Conservation (phyloP, 2,797 vertebrate species). For the Gorsachius magnificus region DNA sequence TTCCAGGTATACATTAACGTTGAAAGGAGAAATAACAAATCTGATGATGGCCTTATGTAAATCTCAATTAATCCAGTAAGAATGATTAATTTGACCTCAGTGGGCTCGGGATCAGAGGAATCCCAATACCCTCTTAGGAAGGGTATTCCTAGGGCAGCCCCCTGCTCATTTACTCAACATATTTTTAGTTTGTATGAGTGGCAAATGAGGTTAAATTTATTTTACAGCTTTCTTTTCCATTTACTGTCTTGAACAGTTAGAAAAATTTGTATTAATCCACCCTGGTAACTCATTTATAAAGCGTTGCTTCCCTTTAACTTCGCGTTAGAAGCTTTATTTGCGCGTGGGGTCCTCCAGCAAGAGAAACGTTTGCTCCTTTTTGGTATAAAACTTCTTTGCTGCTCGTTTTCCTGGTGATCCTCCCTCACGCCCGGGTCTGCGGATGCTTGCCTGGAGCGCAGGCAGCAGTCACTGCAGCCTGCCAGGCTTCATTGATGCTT, state of each 20-base stretch:
- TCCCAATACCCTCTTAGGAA: background rate
- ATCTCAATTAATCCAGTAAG: background rate
- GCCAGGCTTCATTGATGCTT: background rate
- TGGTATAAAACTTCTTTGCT: background rate
- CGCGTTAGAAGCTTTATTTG: background rate
- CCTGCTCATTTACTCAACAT: background rate
- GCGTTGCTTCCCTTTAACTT: background rate
- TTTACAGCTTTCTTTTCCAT: background rate
- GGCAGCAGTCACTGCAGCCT: rapidly evolving
- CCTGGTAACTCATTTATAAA: background rate
- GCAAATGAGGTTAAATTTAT: background rate
- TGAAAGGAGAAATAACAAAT: background rate
- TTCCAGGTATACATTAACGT: background rate
- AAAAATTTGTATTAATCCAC: background rate
- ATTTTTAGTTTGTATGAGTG: background rate
- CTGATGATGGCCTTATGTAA: rapidly evolving
- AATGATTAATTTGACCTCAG: background rate
- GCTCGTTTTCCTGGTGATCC: background rate
- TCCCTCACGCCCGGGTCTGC: background rate
- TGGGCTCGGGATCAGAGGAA: background rate
- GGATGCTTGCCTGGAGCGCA: background rate
- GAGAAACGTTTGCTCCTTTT: background rate
- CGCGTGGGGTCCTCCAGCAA: background rate
- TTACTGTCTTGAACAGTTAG: background rate
- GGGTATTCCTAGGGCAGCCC: background rate